Percentiles rank a stretch among this genome's conserved stretches.
These are phyloP conservation scores for Anoplophora glabripennis DNA, from an alignment of 1,140 invertebrate species.

Conservation along the genomic window DNA sequence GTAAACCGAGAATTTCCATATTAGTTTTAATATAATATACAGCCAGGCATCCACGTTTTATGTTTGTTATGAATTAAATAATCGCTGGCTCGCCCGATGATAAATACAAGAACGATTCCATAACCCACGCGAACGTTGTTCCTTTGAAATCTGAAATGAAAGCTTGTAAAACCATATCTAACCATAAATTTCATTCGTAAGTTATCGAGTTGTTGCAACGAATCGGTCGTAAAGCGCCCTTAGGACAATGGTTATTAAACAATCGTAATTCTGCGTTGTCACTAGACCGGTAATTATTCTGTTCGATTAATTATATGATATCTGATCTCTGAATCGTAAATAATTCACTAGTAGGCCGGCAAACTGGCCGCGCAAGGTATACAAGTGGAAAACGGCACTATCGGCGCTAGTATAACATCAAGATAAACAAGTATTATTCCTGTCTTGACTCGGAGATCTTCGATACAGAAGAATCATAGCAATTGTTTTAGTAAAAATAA, in stretches of 20 bases:
- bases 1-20: too few relatives aligned
- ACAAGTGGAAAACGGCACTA: background rate
- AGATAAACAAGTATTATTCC: constrained; percentile 6
- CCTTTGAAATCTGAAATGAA: constrained; percentile 1
- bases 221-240: constrained; percentile 26
- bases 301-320: constrained; percentile 42
- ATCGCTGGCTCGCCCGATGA: background rate
- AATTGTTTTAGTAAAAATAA: too few relatives aligned
- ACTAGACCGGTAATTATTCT: constrained; percentile 37
- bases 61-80: too few relatives aligned
- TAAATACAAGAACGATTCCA: background rate
- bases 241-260: constrained; percentile 37
- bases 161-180: background rate
- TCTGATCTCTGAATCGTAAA: constrained; percentile 29
- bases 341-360: constrained; percentile 13
- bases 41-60: too few relatives aligned
- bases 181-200: background rate
- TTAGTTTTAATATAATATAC: too few relatives aligned
- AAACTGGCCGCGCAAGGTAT: background rate
- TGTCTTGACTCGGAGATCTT: too few relatives aligned
- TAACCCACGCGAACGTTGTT: background rate
- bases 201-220: background rate
- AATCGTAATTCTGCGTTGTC: constrained; percentile 43
- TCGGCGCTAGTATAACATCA: constrained; percentile 8
- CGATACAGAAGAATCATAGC: too few relatives aligned